Conservation (phyloP, 23 tunicate species). For the Trididemnum clinides region DNA sequence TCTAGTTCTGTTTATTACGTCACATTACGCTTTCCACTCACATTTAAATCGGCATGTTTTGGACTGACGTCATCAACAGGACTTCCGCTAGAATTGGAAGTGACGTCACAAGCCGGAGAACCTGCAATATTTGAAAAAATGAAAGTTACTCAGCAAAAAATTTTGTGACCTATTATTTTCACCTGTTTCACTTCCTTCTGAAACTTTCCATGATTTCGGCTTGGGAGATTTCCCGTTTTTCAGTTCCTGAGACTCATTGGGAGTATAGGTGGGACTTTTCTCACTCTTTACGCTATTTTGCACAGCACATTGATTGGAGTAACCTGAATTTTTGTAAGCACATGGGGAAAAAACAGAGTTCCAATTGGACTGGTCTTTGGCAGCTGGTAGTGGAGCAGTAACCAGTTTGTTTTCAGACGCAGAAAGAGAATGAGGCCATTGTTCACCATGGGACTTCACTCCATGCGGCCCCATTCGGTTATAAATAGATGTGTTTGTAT, state of each 20-base stretch:
- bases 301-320: neutral
- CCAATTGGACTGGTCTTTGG: constrained; percentile 26
- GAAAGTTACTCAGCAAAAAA: neutral
- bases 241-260: neutral
- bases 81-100: constrained; percentile 28
- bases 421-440: neutral
- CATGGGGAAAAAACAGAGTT: constrained; percentile 53
- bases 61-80: constrained; percentile 15
- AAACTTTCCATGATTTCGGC: neutral
- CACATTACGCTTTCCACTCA: too few species aligned
- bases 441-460: neutral
- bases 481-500: neutral
- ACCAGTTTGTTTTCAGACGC: neutral
- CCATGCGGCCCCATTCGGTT: neutral
- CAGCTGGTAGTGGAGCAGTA: neutral
- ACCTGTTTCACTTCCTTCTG: constrained; percentile 25
- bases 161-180: neutral
- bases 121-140: neutral
- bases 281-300: neutral
- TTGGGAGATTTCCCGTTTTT: neutral
- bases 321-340: constrained; percentile 13
- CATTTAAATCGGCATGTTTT: constrained; percentile 13
- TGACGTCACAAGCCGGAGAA: neutral
- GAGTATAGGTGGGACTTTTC: neutral
- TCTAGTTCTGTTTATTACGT: too few species aligned